Evolutionary conservation across 1,140 invertebrate genomes (phyloP).

Genomic region (Limonius californicus): DNA sequence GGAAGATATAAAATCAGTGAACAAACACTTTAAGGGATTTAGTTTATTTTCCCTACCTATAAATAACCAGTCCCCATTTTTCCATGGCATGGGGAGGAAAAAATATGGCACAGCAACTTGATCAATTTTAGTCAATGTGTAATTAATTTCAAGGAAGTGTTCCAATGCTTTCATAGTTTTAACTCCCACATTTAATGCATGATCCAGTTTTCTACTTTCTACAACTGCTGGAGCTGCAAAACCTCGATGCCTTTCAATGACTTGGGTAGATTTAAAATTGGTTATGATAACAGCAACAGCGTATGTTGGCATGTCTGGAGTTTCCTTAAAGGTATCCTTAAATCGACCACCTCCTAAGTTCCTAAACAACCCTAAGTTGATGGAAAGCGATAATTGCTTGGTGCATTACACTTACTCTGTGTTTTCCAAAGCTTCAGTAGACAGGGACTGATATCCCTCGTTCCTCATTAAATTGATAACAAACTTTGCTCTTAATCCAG

Average conservation of each 20-base stretch:
- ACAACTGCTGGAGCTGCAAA: constrained; percentile 3
- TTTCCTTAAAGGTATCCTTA: constrained; percentile 71
- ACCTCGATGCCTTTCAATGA: not conserved
- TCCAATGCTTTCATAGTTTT: constrained; percentile 31
- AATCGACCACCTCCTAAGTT: constrained; percentile 48
- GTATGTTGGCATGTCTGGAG: constrained; percentile 89
- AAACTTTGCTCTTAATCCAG: too few species aligned
- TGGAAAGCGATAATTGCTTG: too few species aligned
- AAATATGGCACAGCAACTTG: constrained; percentile 69
- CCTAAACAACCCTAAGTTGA: too few species aligned
- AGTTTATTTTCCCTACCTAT: constrained; percentile 51
- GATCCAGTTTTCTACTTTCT: not conserved
- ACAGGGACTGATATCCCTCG: too few species aligned
- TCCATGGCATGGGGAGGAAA: constrained; percentile 71
- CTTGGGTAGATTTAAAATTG: constrained; percentile 58
- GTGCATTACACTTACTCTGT: too few species aligned
- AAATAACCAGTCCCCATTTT: constrained; percentile 74
- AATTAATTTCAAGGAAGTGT: constrained; percentile 52
- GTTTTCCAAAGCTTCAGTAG: too few species aligned
- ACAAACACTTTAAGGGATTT: too few species aligned
- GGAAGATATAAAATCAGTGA: too few species aligned
- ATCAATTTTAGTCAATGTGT: constrained; percentile 59
- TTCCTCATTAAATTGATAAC: too few species aligned
- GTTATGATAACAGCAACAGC: constrained; percentile 84
- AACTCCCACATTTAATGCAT: not conserved